Conservation (phyloP, 2,888 invertebrate genomes). For the Trachelus troglodyta region DNA sequence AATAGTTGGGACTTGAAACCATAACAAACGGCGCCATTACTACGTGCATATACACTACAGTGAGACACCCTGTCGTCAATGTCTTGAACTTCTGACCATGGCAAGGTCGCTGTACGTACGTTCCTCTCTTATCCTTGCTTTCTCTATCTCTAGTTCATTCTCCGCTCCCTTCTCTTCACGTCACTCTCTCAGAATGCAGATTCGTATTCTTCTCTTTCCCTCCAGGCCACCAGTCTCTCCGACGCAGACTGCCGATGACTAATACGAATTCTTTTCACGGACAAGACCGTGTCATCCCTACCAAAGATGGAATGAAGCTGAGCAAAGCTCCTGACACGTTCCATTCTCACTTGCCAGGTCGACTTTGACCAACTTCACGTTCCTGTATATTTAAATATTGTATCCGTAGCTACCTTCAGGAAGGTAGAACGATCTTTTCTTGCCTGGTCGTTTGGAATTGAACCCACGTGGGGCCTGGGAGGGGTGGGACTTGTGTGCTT, state of each 20-base stretch:
- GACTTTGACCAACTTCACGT: background rate
- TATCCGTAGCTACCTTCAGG: background rate
- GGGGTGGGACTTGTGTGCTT: background rate
- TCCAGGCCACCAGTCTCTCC: background rate
- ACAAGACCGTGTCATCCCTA: background rate
- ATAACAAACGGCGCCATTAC: background rate
- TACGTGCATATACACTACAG: background rate
- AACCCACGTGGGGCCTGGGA: background rate
- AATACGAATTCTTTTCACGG: background rate
- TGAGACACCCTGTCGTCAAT: background rate
- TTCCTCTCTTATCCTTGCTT: background rate
- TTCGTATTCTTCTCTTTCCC: background rate
- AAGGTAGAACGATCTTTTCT: background rate
- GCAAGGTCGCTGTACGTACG: background rate
- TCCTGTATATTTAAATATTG: background rate
- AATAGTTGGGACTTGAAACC: background rate
- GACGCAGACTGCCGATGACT: background rate
- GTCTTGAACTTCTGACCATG: background rate
- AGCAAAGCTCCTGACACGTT: background rate
- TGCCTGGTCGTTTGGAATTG: background rate
- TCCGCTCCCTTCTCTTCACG: background rate
- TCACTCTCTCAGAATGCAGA: background rate
- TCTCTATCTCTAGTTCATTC: background rate
- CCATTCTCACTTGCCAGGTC: background rate
- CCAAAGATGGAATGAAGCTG: background rate